Base-by-base conservation (phyloP, 2,113 vertebrate species). In the Toxotes jaculatrix region DNA sequence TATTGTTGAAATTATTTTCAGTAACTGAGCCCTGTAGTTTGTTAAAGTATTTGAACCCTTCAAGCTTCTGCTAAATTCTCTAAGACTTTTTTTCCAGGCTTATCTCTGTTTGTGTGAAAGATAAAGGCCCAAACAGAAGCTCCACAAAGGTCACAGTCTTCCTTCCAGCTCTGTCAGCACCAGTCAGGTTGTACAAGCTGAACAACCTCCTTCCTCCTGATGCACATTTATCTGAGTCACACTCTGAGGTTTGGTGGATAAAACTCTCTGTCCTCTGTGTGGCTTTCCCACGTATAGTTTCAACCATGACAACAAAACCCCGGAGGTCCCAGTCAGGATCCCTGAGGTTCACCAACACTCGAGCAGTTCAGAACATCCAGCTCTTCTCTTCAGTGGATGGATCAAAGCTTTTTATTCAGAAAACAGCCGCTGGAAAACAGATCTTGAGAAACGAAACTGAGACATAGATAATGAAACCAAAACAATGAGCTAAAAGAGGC, bases 91-190 rank as follows among this genome's bases (percentile, higher is more conserved):
- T 13, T 10, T 36, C 0, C 17, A 13, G 66, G 19, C 66, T 55
- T 53, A 69, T 88, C 83, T 83, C 1, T 65, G 80, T 85, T 69
- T 77, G 66, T 75, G 66, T 79, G 66, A 19, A 31, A 82, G 77
- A 86, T 88, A 82, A 85, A 49, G 38, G 16, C 10, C 40, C 53
- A 43, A 71, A 83, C 82, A 87, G 88, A 83, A 89, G 88, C 82
- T 57, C 6, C 38, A 0, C 43, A 84, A 11, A 86, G 86, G 74
- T 79, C 88, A 47, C 43, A 5, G 62, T 60, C 62, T 73, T 65
- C 69, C 60, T 60, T 83, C 77, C 86, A 64, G 36, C 61, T 88
- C 86, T 80, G 89, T 88, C 84, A 84, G 57, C 86, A 78, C 51
- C 77, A 49, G 60, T 47, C 60, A 14, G 27, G 23, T 34, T 47